Conservation (phyloP, 2,888 invertebrate genomes). For the Mythimna impura region DNA sequence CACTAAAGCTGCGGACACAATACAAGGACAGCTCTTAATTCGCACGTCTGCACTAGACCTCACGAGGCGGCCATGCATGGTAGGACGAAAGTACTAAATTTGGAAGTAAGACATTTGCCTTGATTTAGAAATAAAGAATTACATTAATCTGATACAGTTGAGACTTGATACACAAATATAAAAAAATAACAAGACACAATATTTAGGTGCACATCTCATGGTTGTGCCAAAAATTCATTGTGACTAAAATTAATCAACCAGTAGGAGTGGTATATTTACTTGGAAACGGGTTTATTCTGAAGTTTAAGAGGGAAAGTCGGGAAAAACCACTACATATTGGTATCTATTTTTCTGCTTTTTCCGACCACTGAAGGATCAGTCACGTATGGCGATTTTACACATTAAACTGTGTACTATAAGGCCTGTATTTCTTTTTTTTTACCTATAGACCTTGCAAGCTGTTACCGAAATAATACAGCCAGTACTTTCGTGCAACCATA, state of each 20-base stretch:
- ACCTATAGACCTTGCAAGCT: not conserved
- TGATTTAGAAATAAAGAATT: no score
- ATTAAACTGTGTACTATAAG: not conserved
- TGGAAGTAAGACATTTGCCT: no score
- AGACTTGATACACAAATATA: no score
- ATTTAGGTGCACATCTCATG: no score
- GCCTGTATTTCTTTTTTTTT: not conserved
- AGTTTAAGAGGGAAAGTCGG: not conserved
- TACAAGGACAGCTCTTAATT: conserved; percentile 77
- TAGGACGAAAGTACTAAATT: conserved; percentile 63
- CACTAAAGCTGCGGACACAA: conserved; percentile 73
- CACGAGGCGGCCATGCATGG: conserved; percentile 63
- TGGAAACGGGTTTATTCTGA: not conserved
- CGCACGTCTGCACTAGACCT: conserved; percentile 74
- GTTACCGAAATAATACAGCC: not conserved
- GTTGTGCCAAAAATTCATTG: no score
- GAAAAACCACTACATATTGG: no score
- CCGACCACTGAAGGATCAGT: no score
- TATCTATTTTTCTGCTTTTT: no score
- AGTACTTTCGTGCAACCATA: conserved; percentile 40
- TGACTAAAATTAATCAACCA: not conserved
- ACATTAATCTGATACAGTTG: no score
- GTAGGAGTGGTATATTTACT: no score
- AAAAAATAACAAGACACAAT: no score
- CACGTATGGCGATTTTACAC: not conserved